Evolutionary conservation across 2,113 vertebrate species (phyloP).

Genomic region (Dicentrarchus labrax): DNA sequence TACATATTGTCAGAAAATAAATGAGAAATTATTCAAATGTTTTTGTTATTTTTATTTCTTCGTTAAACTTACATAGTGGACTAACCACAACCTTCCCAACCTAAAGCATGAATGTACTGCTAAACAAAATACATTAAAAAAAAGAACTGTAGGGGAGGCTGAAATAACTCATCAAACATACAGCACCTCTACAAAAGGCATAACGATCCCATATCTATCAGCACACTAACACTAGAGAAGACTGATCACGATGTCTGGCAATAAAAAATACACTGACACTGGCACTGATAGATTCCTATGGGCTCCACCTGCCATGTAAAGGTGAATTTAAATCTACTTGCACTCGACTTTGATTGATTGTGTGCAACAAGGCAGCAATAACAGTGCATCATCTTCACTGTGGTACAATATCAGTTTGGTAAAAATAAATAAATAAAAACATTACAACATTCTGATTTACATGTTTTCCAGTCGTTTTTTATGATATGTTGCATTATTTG

Average conservation of each 20-base stretch:
- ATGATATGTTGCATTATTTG: constrained; percentile 35
- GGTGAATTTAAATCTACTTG: neutral
- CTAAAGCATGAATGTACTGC: constrained; percentile 18
- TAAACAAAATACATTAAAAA: constrained; percentile 35
- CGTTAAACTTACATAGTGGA: constrained; percentile 41
- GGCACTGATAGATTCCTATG: constrained; percentile 2
- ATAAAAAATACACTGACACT: constrained; percentile 5
- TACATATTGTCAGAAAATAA: neutral
- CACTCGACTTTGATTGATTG: neutral
- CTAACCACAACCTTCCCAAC: constrained; percentile 20
- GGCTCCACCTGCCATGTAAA: neutral
- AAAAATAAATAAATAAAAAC: constrained; percentile 60
- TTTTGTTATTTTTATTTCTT: constrained; percentile 59
- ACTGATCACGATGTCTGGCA: constrained; percentile 3
- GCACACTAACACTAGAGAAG: constrained; percentile 14
- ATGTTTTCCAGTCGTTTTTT: neutral
- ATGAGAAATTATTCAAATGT: neutral
- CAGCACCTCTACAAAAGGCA: constrained; percentile 39
- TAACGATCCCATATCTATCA: constrained; percentile 18
- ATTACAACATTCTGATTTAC: neutral
- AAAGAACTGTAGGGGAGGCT: constrained; percentile 43
- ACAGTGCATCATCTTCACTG: constrained; percentile 13
- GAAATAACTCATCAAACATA: constrained; percentile 29
- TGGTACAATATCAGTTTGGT: constrained; percentile 16
- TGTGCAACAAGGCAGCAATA: neutral